Evolutionary conservation across 2,113 vertebrate species (phyloP).

Genomic region (Platanista minor): DNA sequence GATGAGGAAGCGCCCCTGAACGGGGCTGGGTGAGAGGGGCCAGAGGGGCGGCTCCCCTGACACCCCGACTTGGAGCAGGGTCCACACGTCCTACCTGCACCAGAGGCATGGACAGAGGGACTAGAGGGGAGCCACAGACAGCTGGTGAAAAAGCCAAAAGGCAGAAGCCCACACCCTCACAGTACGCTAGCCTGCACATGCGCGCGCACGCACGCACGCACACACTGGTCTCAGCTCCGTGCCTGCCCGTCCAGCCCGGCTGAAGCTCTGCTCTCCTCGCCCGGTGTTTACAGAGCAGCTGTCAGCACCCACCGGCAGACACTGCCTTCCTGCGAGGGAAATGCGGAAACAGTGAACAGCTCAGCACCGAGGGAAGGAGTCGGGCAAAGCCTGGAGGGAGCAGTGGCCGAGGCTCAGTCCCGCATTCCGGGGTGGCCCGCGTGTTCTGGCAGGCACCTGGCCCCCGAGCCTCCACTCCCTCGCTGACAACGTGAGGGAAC

Average conservation of each 20-base stretch:
- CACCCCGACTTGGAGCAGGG: background rate
- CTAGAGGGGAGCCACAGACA: fast-evolving
- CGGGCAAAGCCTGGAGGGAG: background rate
- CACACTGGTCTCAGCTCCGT: fast-evolving
- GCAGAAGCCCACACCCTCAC: background rate
- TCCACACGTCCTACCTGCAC: background rate
- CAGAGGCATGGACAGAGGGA: fast-evolving
- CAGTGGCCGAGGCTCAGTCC: background rate
- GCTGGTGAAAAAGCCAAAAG: background rate
- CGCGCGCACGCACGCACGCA: fast-evolving
- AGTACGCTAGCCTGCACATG: fast-evolving
- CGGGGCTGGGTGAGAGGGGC: background rate
- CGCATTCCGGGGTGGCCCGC: fast-evolving
- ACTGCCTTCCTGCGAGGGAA: background rate
- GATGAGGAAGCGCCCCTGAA: background rate
- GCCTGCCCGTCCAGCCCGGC: background rate
- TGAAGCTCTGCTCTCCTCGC: background rate
- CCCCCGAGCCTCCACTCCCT: background rate
- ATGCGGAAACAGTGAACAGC: background rate
- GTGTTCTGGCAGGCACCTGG: fast-evolving
- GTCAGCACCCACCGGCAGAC: background rate
- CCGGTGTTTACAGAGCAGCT: background rate
- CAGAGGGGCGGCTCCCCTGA: background rate
- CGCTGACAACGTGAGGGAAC: fast-evolving
- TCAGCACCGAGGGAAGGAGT: fast-evolving